Percentiles rank a stretch among this genome's conserved stretches.
Evolutionary conservation across 2,797 vertebrate species (phyloP).

Genomic region (Eulemur mongoz): DNA sequence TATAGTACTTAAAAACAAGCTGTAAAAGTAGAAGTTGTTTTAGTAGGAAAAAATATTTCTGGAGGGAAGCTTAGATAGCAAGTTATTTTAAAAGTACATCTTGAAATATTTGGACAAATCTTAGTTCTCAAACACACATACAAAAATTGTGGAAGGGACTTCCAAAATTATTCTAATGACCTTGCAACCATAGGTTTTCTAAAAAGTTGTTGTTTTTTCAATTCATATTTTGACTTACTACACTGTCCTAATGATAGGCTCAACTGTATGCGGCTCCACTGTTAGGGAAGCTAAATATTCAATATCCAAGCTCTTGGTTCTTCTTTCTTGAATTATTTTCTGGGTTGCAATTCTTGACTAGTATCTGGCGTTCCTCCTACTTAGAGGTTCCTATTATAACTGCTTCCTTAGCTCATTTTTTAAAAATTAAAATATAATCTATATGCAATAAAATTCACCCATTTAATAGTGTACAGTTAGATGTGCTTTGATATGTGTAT

Average conservation of each 20-base stretch:
- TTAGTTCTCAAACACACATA: constrained; percentile 1
- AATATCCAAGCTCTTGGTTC: not conserved
- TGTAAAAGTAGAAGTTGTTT: constrained; percentile 13
- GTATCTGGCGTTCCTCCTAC: not conserved
- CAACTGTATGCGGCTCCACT: not conserved
- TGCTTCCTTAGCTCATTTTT: not conserved
- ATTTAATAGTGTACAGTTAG: not conserved
- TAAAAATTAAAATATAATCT: not conserved
- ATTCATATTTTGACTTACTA: constrained; percentile 7
- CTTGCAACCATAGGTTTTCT: not conserved
- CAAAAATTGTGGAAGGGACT: not conserved
- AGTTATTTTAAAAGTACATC: constrained; percentile 31
- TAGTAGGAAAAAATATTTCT: not conserved
- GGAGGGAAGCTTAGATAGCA: not conserved
- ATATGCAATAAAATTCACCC: not conserved
- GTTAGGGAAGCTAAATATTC: not conserved
- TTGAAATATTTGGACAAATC: constrained; percentile 23
- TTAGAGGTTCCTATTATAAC: not conserved
- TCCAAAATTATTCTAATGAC: constrained; percentile 23
- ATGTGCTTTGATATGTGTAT: not conserved
- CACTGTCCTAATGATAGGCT: not conserved
- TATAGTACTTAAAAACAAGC: constrained; percentile 21
- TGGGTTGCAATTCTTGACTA: not conserved
- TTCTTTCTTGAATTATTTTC: not conserved
- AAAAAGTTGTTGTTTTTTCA: not conserved